Conservation (phyloP, 2,797 vertebrate genomes). For the Morus bassanus region DNA sequence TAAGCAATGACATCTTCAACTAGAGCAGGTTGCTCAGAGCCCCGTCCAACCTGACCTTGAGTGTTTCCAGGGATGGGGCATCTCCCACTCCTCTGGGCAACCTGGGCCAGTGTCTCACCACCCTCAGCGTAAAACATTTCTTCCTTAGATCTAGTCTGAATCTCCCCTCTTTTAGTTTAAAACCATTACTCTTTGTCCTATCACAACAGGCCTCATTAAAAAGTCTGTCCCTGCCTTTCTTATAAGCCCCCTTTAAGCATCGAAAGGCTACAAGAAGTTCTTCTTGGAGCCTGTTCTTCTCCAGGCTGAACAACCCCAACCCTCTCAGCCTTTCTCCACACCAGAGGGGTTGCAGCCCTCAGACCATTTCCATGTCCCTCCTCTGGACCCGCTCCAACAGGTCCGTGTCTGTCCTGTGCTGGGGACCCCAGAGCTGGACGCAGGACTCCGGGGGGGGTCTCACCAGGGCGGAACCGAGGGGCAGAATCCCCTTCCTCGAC, state of each 20-base stretch:
- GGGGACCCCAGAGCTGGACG: background rate
- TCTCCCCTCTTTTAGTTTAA: background rate
- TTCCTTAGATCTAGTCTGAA: accelerated
- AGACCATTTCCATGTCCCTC: accelerated
- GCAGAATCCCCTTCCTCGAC: accelerated
- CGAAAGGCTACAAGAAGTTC: accelerated
- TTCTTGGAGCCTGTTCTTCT: accelerated
- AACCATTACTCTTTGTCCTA: too few species aligned
- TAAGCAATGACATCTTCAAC: background rate
- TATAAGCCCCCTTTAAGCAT: background rate
- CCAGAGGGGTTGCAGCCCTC: background rate
- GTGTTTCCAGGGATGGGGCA: background rate
- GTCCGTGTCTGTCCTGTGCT: accelerated
- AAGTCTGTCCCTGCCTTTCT: background rate
- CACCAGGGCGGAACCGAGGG: accelerated
- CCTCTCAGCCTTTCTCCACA: background rate
- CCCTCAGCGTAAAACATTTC: accelerated
- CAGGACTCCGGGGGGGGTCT: background rate
- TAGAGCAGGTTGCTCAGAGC: background rate
- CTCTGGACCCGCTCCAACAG: background rate
- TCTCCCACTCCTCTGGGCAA: too few species aligned
- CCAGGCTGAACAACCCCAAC: background rate
- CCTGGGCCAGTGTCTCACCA: too few species aligned
- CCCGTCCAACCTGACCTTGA: background rate
- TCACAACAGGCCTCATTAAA: accelerated